Conservation (phyloP, 2,113 vertebrate species). For the Origma solitaria region DNA sequence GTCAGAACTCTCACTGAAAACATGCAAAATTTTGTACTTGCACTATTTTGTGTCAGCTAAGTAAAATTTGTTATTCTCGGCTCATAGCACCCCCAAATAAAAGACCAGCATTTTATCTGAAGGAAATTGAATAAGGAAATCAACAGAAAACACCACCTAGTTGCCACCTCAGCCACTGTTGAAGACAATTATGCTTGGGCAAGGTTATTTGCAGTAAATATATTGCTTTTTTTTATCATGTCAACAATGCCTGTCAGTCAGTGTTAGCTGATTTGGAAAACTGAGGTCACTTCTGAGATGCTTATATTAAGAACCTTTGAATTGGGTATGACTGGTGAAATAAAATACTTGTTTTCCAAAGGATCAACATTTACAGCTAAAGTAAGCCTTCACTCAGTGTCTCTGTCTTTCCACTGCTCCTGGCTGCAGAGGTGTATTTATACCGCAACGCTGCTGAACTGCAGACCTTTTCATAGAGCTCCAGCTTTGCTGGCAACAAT, state of each 20-base stretch:
- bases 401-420: background rate
- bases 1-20: background rate
- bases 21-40: background rate
- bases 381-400: background rate
- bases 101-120: background rate
- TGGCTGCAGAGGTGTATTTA: background rate
- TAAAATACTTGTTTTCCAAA: constrained; percentile 19
- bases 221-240: background rate
- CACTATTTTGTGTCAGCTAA: background rate
- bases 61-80: background rate
- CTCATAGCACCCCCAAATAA: background rate
- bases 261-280: background rate
- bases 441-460: background rate
- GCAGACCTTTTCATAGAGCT: constrained; percentile 13
- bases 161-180: background rate
- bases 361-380: background rate
- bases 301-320: background rate
- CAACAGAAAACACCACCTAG: background rate
- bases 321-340: background rate
- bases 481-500: background rate
- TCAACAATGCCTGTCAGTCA: background rate
- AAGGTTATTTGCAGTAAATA: background rate
- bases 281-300: background rate
- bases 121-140: background rate
- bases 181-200: background rate